phyloP scores from a whole-genome alignment of 2,888 invertebrate genomes.

The Drymonia ruficornis region DNA sequence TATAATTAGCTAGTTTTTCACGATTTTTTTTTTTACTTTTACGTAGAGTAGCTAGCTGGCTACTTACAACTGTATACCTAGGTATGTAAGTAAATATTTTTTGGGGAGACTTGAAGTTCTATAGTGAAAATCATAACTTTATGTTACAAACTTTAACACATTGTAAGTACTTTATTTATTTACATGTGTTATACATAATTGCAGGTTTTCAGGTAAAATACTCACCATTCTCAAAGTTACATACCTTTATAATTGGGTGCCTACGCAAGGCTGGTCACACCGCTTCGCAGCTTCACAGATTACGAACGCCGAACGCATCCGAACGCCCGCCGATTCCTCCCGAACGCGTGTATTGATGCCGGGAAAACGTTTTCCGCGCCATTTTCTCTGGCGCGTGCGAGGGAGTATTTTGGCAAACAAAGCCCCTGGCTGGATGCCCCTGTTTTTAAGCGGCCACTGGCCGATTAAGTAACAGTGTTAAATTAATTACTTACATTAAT shows the following conservation, averaged over 20 bases:
- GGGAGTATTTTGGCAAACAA: conserved; percentile 63
- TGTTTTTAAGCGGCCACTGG: conserved; percentile 47
- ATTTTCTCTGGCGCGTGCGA: conserved; percentile 67
- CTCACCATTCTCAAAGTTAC: neutral
- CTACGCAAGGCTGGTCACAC: conserved; percentile 46
- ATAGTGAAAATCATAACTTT: too few species aligned
- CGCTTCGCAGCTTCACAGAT: conserved; percentile 62
- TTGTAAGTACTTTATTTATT: too few species aligned
- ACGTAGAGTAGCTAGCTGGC: too few species aligned
- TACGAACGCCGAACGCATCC: conserved; percentile 52
- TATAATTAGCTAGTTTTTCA: too few species aligned
- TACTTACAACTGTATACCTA: too few species aligned
- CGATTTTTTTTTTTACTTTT: too few species aligned
- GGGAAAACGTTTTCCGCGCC: conserved; percentile 77
- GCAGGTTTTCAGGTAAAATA: too few species aligned
- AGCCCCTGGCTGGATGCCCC: conserved; percentile 45
- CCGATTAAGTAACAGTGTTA: conserved; percentile 31
- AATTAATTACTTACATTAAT: conserved; percentile 6
- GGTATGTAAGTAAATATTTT: too few species aligned
- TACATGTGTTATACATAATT: too few species aligned
- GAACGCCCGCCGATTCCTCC: conserved; percentile 56
- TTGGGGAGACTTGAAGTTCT: too few species aligned
- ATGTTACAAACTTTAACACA: too few species aligned
- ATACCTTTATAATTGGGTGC: neutral
- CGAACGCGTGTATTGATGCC: conserved; percentile 74